Base-by-base conservation (phyloP, 1,140 invertebrate species). In the Cotesia chilonis region DNA sequence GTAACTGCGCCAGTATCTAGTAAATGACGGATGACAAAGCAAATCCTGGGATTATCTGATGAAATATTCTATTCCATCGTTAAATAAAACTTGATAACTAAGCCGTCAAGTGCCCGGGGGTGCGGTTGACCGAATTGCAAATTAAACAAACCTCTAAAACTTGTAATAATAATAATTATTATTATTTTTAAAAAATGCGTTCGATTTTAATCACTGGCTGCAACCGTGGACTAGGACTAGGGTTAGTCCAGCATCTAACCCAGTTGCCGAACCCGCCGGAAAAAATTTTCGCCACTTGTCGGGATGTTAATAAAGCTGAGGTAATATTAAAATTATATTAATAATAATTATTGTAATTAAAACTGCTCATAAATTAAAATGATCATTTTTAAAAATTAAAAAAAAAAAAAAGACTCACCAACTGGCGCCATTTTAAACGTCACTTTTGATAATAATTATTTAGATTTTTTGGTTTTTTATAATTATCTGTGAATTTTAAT, bases 181-280 rank as follows among this genome's bases (percentile, higher is more conserved):
- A 68, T 4, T 59, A 2, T 51, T 51, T 60, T 6, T 20, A 68
- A 5, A 74, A 5, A n/a, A 94, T 94, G 92, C 92, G 90, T 75
- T 93, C 93, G 47, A 90, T 96, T 75, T 85, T 97, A 73, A 92
- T 97, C 71, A 97, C 95, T 6, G 96, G 96, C 20, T 93, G 93
- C 65, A 97, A 96, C 82, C 90, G 96, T 52, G 96, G 96, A 1
- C 84, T 97, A 59, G 96, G 96, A 14, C 85, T 97, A 41, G 95
- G 95, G 60, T 87, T 97, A 68, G 91, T 96, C 1, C 94, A 92
- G 85, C 89, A 92, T 82, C 78, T 94, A 35, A 71, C 85, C 4
- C 77, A 83, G 54, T 78, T 86, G 2, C 76, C 84, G 36, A 88
- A 88, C 73, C 86, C 88, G 17, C 90, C 92, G 41, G 83, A 90